These are phyloP conservation scores for Clinocottus analis DNA, from an alignment of 2,113 vertebrate genomes.

Conservation along the genomic window DNA sequence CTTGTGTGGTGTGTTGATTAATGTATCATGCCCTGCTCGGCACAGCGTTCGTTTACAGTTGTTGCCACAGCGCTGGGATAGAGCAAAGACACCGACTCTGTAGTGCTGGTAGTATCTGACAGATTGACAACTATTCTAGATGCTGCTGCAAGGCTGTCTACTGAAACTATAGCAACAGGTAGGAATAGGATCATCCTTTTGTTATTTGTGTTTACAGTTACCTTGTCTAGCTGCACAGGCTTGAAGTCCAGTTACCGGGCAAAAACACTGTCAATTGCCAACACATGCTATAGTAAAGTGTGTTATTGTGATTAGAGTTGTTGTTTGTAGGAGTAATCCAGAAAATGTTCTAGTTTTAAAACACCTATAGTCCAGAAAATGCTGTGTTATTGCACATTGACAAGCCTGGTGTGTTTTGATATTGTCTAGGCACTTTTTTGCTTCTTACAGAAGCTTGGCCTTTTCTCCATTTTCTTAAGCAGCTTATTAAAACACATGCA, in stretches of 20 bases:
- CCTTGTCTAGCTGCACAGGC: constrained; percentile 27
- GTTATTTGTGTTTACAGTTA: constrained; percentile 55
- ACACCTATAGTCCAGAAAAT: constrained; percentile 28
- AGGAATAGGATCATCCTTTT: constrained; percentile 59
- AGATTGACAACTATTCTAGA: constrained; percentile 59
- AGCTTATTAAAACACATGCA: constrained; percentile 59
- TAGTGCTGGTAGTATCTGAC: constrained; percentile 49
- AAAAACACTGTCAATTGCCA: constrained; percentile 8
- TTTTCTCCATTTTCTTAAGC: constrained; percentile 37
- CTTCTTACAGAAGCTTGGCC: constrained; percentile 1
- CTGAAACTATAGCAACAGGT: constrained; percentile 79
- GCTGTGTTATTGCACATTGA: constrained; percentile 12
- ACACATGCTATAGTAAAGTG: constrained; percentile 32
- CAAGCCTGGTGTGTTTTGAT: constrained; percentile 38
- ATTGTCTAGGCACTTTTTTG: constrained; percentile 28
- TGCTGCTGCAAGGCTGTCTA: constrained; percentile 57
- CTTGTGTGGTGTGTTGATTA: constrained; percentile 45
- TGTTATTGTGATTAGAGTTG: constrained; percentile 44
- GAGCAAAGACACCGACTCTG: constrained; percentile 39
- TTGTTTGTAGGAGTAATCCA: constrained; percentile 36
- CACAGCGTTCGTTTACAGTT: constrained; percentile 70
- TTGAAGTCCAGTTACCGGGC: constrained; percentile 13
- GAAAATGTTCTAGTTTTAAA: constrained; percentile 39
- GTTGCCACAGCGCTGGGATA: constrained; percentile 70
- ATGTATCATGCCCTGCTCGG: constrained; percentile 57